Evolutionary conservation across 2,113 vertebrate genomes (phyloP).

Genomic region (Macroglossus sobrinus): DNA sequence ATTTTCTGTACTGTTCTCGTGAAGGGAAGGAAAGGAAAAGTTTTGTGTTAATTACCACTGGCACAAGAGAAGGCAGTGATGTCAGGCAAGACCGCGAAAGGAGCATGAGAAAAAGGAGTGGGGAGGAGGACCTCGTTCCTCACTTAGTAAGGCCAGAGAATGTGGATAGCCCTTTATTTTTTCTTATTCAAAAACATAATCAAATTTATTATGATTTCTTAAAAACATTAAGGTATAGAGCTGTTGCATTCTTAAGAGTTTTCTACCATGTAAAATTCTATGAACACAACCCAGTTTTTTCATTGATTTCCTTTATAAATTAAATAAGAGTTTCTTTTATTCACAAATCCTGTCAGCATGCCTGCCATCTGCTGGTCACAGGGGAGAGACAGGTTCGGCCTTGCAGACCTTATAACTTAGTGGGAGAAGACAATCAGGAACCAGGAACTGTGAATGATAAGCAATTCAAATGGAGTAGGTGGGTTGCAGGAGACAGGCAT

Average conservation of each 20-base stretch:
- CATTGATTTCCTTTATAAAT: not conserved
- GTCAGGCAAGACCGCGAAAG: not conserved
- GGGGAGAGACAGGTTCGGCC: not conserved
- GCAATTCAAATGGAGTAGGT: rapidly evolving
- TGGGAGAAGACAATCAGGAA: not conserved
- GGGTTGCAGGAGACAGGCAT: not conserved
- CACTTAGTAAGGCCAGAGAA: not conserved
- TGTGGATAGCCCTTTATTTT: not conserved
- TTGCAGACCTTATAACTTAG: not conserved
- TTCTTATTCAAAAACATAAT: not conserved
- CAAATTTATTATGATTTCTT: not conserved
- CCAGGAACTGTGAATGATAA: not conserved
- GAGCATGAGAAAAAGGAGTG: not conserved
- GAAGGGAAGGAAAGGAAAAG: not conserved
- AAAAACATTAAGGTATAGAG: not conserved
- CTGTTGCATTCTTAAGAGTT: not conserved
- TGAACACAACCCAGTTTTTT: not conserved
- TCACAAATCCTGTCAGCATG: not conserved
- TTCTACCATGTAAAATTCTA: not conserved
- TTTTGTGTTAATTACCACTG: not conserved
- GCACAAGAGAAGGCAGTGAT: not conserved
- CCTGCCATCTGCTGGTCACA: not conserved
- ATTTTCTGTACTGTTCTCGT: not conserved
- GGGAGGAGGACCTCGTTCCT: not conserved
- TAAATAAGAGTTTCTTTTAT: constrained; percentile 20